A percentile compares a stretch with the other conserved stretches of the same genome.
Conservation (phyloP, 2,797 vertebrate species). For the Chromobotia macracanthus region DNA sequence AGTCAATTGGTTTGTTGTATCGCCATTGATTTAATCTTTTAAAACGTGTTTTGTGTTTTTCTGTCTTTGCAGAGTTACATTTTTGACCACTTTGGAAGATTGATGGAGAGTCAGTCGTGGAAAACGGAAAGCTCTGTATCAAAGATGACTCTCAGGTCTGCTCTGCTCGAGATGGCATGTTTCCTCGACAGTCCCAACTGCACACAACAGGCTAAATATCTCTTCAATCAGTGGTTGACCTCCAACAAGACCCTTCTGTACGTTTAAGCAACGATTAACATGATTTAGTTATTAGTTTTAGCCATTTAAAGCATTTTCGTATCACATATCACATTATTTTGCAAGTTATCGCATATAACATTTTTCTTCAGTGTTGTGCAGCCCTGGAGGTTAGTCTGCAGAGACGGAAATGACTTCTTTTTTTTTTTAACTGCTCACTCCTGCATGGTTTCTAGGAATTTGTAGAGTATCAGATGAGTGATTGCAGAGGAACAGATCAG, state of each 20-base stretch:
- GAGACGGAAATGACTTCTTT: no score
- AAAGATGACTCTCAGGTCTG: constrained; percentile 81
- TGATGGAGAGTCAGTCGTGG: constrained; percentile 80
- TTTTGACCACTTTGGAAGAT: constrained; percentile 60
- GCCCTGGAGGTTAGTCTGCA: no score
- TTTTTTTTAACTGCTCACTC: no score
- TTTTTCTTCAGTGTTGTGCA: no score
- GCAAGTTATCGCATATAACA: no score
- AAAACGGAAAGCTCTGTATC: constrained; percentile 77
- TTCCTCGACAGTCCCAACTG: constrained; percentile 72
- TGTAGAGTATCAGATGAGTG: no score
- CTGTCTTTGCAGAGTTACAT: constrained; percentile 65
- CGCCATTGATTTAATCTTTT: not conserved
- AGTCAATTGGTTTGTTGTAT: constrained; percentile 11
- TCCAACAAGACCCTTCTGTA: constrained; percentile 80
- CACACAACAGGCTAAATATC: constrained; percentile 65
- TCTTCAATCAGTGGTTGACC: constrained; percentile 77
- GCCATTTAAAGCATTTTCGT: no score
- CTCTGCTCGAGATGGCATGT: constrained; percentile 84
- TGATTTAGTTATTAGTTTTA: no score
- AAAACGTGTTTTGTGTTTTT: constrained; percentile 11
- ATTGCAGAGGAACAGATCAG: no score
- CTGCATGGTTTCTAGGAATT: no score
- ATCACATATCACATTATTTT: no score
- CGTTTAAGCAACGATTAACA: no score